These are phyloP conservation scores for Drosophila paucipuncta DNA, from an alignment of 2,888 invertebrate genomes.

Conservation along the genomic window DNA sequence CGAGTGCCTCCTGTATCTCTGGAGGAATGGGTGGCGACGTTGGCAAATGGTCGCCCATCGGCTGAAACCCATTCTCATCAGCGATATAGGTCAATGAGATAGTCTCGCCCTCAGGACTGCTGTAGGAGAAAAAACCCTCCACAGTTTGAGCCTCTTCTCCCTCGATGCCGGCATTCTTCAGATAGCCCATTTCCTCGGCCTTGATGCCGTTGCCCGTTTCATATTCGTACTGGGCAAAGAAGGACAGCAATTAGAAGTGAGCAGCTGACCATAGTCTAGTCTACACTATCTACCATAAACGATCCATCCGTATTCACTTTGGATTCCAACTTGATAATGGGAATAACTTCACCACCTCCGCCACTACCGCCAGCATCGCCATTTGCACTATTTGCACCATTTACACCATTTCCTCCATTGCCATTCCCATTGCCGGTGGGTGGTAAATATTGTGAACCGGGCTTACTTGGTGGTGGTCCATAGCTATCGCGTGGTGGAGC, in stretches of 20 bases:
- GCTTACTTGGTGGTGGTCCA: slow-evolving; percentile 46
- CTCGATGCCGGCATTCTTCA: slow-evolving; percentile 89
- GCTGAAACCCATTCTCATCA: slow-evolving; percentile 89
- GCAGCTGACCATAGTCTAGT: rapidly evolving
- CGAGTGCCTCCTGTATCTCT: slow-evolving; percentile 87
- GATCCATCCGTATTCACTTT: slow-evolving; percentile 83
- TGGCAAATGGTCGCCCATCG: slow-evolving; percentile 90
- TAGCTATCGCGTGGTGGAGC: slow-evolving; percentile 41
- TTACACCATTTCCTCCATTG: slow-evolving; percentile 48
- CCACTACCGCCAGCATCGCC: slow-evolving; percentile 60
- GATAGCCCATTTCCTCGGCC: slow-evolving; percentile 89
- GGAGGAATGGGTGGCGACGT: slow-evolving; percentile 93
- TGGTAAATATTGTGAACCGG: slow-evolving; percentile 64
- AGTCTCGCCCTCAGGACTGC: slow-evolving; percentile 90
- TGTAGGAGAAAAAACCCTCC: slow-evolving; percentile 90
- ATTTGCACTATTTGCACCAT: slow-evolving; percentile 43
- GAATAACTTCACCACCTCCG: slow-evolving; percentile 76
- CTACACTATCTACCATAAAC: slow-evolving; percentile 73
- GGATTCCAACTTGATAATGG: slow-evolving; percentile 83
- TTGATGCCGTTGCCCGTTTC: slow-evolving; percentile 91
- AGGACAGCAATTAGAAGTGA: neutral
- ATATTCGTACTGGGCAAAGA: slow-evolving; percentile 87
- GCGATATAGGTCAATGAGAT: slow-evolving; percentile 89
- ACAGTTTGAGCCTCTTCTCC: slow-evolving; percentile 89
- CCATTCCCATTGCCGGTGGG: slow-evolving; percentile 35